Evolutionary conservation across 92 coral and sea anemone species (phyloP), one percentile per base, ranked within the genome.

Genomic region (Zoanthus solanderi): DNA sequence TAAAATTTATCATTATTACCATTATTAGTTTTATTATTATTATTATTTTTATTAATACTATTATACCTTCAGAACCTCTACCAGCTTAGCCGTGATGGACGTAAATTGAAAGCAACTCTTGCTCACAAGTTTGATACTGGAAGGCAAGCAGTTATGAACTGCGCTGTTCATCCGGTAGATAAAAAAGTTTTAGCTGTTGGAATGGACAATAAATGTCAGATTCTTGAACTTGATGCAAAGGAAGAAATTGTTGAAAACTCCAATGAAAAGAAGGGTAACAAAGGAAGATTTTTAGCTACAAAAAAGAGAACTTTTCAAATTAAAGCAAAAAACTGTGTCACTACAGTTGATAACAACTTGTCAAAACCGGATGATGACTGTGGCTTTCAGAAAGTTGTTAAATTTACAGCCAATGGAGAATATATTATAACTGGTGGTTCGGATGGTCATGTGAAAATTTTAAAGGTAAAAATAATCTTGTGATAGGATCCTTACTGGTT

Each of bases 71-170:
- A 97, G 99, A 92, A 93, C 89, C 91, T 97, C 56, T 97, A 95
- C 87, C 89, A 91, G 65, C 92, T 97, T 16, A 91, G 90, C 6
- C 93, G 91, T 53, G 91, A 84, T 78, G 86, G 93, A 14, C 90
- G 91, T 18, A 88, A 72, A n/a, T 92, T 97, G 0, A 95, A 89
- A 76, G 98, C 98, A 15, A 89, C 89, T 31, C 90, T 85, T 79
- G 96, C 93, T 17, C 94, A 97, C 87, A 93, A 94, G 83, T 96
- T 95, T 95, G 99, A 97, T 46, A 93, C 99, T 46, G 99, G 96
- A 56, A 90, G 95, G 58, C 89, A 95, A 74, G 96, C 99, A 6
- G 92, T 97, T 30, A 97, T 97, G 99, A 97, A 97, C 89, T 94
- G 98, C 84, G 97, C 98, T 15, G 89, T 95, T 42, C 96, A 97